Percentiles rank a stretch among this genome's conserved stretches.
phyloP scores from a whole-genome alignment of 2,113 vertebrate species.

The Passerina amoena region DNA sequence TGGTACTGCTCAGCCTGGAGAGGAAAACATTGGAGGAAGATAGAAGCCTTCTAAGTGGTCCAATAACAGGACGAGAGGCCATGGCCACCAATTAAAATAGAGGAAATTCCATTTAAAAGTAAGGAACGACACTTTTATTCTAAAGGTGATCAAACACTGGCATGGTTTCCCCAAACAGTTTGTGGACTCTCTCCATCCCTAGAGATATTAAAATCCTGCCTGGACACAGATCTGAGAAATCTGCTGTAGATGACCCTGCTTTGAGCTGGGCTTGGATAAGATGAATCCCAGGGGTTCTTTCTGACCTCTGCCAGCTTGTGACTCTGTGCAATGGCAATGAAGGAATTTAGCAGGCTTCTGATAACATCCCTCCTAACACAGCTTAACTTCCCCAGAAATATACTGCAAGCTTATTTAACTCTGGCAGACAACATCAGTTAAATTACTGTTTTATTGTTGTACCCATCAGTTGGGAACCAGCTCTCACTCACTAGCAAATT shows the following conservation, averaged over 20 bases:
- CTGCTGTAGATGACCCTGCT: background rate
- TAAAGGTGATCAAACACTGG: background rate
- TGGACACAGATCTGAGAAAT: background rate
- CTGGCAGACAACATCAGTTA: background rate
- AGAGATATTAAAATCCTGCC: background rate
- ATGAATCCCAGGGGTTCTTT: background rate
- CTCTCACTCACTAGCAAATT: background rate
- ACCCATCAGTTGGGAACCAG: background rate
- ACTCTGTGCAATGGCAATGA: background rate
- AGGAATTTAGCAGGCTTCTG: background rate
- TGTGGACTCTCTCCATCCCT: background rate
- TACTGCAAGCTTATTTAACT: slow-evolving; percentile 7
- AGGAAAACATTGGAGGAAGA: background rate
- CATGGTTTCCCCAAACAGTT: background rate
- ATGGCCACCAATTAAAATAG: background rate
- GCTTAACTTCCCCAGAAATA: slow-evolving; percentile 1
- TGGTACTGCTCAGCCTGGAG: background rate
- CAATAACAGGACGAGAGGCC: background rate
- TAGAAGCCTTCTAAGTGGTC: background rate
- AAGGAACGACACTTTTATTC: background rate
- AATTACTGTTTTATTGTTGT: background rate
- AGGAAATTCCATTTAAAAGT: background rate
- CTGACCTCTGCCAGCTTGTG: background rate
- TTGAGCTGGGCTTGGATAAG: background rate
- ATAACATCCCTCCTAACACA: background rate